These are phyloP conservation scores for Trichomycterus rosablanca DNA, from an alignment of 2,113 vertebrate species.

Conservation along the genomic window DNA sequence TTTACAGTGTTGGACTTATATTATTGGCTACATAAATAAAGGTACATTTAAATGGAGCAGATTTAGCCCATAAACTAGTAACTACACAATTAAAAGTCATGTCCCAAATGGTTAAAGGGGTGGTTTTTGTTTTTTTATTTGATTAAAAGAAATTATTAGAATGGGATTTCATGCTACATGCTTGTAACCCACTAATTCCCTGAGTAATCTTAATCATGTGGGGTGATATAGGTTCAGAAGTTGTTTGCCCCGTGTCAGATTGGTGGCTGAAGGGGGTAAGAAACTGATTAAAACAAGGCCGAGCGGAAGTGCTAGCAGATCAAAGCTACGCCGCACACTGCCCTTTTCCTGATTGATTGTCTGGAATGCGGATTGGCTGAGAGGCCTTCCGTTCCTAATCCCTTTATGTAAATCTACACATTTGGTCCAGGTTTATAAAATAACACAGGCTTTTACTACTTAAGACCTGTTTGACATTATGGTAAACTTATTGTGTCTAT, in stretches of 20 bases:
- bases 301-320: constrained; percentile 7
- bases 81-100: too few relatives aligned
- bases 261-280: not conserved
- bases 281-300: constrained; percentile 3
- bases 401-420: constrained; percentile 18
- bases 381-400: constrained; percentile 36
- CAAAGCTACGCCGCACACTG: constrained; percentile 19
- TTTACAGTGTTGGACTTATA: too few relatives aligned
- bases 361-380: constrained; percentile 39
- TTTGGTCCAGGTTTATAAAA: constrained; percentile 3
- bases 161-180: not conserved
- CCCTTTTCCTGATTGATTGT: constrained; percentile 25
- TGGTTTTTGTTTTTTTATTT: too few relatives aligned
- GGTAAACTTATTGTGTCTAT: too few relatives aligned
- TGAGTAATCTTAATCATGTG: constrained; percentile 8
- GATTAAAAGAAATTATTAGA: too few relatives aligned
- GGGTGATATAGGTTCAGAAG: constrained; percentile 2
- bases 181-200: constrained; percentile 1
- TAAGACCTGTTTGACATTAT: not conserved
- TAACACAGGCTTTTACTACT: not conserved
- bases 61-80: too few relatives aligned
- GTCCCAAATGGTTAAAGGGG: too few relatives aligned
- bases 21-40: too few relatives aligned
- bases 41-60: too few relatives aligned
- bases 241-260: constrained; percentile 6